A percentile compares a stretch with the other conserved stretches of the same genome.
These are phyloP conservation scores for Caenorhabditis sp. DNA, from an alignment of 2,888 invertebrate species.

Conservation along the genomic window DNA sequence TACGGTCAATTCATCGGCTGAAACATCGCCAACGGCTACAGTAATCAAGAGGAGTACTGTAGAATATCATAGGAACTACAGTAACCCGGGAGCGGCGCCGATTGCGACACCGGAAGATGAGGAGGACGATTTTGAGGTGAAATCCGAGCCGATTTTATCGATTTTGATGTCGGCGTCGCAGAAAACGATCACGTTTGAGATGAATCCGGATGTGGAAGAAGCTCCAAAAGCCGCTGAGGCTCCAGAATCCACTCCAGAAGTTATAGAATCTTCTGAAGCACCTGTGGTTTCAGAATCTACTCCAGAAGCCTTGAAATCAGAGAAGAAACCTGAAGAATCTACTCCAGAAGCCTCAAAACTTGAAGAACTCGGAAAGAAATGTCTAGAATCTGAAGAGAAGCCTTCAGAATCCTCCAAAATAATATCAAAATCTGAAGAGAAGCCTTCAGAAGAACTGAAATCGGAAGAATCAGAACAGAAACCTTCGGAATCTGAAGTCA, in stretches of 20 bases:
- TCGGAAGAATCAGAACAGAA: no score
- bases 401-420: no score
- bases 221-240: not conserved
- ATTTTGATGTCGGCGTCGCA: not conserved
- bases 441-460: not conserved
- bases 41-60: slow-evolving; percentile 12
- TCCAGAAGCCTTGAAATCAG: not conserved
- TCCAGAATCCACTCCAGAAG: not conserved
- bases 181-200: not conserved
- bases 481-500: slow-evolving; percentile 1
- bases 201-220: not conserved
- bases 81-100: slow-evolving; percentile 11
- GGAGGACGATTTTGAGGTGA: slow-evolving; percentile 1
- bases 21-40: slow-evolving; percentile 24
- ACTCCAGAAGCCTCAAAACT: not conserved
- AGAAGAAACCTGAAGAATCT: not conserved
- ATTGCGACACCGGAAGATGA: slow-evolving; percentile 35
- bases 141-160: not conserved
- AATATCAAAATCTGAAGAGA: no score
- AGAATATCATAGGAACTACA: slow-evolving; percentile 6
- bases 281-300: not conserved
- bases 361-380: no score
- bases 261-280: not conserved
- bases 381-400: not conserved
- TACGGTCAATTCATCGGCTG: not conserved